Base-by-base conservation (phyloP, 1,140 invertebrate species). In the Lepidostoma basale region DNA sequence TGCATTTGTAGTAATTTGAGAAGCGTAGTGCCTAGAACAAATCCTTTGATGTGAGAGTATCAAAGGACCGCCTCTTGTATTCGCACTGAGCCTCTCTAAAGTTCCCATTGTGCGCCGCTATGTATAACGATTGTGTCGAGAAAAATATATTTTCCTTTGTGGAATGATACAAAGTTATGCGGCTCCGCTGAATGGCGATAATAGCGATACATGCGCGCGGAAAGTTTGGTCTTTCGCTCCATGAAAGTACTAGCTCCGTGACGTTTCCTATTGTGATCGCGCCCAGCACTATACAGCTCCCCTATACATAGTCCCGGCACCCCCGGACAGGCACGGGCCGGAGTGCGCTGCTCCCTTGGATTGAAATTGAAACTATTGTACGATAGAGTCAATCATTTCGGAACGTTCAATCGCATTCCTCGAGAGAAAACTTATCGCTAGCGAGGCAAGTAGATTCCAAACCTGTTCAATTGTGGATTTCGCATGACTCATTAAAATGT, bases 91-190 rank as follows among this genome's bases (percentile, higher is more conserved):
- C n/a, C 22, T 39, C 45, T 62, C 60, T 25, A 47, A 52, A 54
- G 40, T 65, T 36, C 49, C 33, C 23, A 49, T 65, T 65, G 63
- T 65, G n/a, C 22, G 47, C 18, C n/a, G 44, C 45, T 44, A 30
- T 65, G n/a, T 42, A 40, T 65, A 54, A 56, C 44, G 60, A 47
- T 63, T 63, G 42, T 47, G 63, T 26, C 33, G 44, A 14, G 63
- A 56, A 65, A 58, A 65, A 65, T 56, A 42, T 56, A 18, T 65
- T 28, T 56, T 25, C 47, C 44, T 65, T 65, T 39, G 36, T 65
- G 47, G 45, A 56, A 65, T 42, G 63, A 65, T 65, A 65, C 47
- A 65, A 52, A 54, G 47, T 65, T 65, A 54, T 65, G 47, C 52
- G 63, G 18, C 63, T 18, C 33, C 28, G 36, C 14, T 56, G 52